Evolutionary conservation across 2,797 vertebrate species (phyloP), one percentile per base, ranked within the genome.

Genomic region (Fringilla coelebs): DNA sequence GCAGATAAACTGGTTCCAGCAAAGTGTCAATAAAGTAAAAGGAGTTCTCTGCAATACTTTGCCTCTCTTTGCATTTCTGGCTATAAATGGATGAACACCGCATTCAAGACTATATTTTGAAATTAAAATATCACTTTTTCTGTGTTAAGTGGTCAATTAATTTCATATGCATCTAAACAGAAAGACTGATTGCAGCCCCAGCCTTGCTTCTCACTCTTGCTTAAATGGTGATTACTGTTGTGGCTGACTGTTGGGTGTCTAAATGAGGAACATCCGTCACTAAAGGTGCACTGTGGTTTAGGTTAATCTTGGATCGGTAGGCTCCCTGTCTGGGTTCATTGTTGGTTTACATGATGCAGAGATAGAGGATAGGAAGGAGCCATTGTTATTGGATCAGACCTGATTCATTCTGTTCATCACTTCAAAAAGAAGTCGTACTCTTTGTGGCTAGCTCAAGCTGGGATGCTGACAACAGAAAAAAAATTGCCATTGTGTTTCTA

Each of bases 281-380:
- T 92, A 36, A 46, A 93, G 85, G 57, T 57, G 43, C 10, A 17
- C 31, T 41, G 17, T 41, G 19, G 57, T 85, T 80, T 46, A 85
- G 85, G 75, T 92, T 93, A 92, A 92, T 89, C 89, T 88, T 87
- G 76, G 61, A 89, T 94, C 85, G 3, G 4, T n/a, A 71, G 41
- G 19, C 34, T 77, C 36, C 3, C 26, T 89, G 87, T 10, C 29
- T 80, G 67, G 19, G 52, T 40, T 73, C 73, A 34, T 88, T 67
- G 26, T n/a, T 0, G 1, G 24, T 87, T 87, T 82, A 34, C 28
- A 11, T 29, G 65, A 32, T 83, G 17, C 17, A 76, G 45, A 84
- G 51, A 36, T 6, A 45, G 40, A 78, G 7, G 19, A 52, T 34
- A 63, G 36, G 67, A 95, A 88, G 49, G 31, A 89, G 10, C 10